A percentile compares a stretch with the other conserved stretches of the same genome.
Evolutionary conservation across 37 sponge, comb jelly and placozoan species (phyloP).

Genomic region (Aphrocallistes beatrix): DNA sequence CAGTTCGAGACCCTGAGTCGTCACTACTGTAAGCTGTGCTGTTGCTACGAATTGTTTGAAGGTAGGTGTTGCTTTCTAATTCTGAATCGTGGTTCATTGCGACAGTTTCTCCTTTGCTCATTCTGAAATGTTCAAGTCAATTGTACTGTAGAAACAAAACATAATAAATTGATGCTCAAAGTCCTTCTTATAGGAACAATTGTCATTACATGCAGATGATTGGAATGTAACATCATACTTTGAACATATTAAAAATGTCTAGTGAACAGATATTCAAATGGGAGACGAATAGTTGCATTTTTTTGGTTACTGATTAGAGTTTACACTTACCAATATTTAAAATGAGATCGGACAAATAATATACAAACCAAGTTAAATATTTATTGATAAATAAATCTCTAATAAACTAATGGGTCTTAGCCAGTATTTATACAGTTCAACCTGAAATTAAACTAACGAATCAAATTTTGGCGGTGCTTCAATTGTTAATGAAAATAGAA

Average conservation of each 20-base stretch:
- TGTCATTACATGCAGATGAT: neutral
- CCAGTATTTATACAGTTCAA: neutral
- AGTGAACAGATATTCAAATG: too few relatives aligned
- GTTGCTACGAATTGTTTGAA: slow-evolving; percentile 4
- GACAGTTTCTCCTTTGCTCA: slow-evolving; percentile 11
- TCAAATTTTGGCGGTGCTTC: neutral
- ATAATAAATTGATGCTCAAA: neutral
- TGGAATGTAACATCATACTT: neutral
- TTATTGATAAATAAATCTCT: neutral
- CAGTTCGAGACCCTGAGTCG: neutral
- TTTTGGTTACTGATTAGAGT: neutral
- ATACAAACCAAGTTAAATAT: neutral
- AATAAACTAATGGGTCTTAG: neutral
- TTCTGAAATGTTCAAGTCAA: neutral
- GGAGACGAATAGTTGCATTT: neutral
- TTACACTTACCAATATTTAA: neutral
- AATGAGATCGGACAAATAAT: neutral
- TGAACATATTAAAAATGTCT: neutral
- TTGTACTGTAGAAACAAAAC: neutral
- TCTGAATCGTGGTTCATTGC: neutral
- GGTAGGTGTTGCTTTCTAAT: neutral
- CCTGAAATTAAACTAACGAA: neutral
- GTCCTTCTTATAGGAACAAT: neutral
- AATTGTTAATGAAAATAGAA: too few relatives aligned
- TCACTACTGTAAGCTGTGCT: slow-evolving; percentile 4